These are phyloP conservation scores for Oxyteleia sp. DNA, from an alignment of 2,888 invertebrate species.

Conservation along the genomic window DNA sequence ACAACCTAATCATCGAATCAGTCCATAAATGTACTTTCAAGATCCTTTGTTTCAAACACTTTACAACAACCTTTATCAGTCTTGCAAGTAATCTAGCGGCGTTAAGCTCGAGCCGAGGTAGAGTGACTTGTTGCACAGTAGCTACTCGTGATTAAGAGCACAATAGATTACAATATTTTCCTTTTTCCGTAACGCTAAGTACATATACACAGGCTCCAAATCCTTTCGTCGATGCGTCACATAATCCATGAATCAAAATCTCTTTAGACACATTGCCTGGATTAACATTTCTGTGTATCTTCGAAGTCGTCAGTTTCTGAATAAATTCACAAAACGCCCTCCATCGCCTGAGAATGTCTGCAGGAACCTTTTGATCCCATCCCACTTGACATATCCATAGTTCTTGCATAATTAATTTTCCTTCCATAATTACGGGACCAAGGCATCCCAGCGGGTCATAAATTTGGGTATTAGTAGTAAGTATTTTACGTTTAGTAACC, in stretches of 20 bases:
- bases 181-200: background rate
- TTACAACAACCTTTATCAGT: background rate
- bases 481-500: background rate
- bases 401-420: background rate
- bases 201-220: constrained; percentile 8
- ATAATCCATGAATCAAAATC: constrained; percentile 4
- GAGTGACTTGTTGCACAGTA: background rate
- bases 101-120: constrained; percentile 11
- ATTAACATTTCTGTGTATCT: constrained; percentile 8
- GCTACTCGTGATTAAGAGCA: background rate
- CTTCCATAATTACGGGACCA: constrained; percentile 11
- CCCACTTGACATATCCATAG: constrained; percentile 16
- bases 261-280: background rate
- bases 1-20: background rate
- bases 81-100: constrained; percentile 1
- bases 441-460: constrained; percentile 10
- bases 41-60: background rate
- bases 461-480: background rate
- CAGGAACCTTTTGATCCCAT: background rate
- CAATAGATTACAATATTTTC: background rate
- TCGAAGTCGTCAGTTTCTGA: background rate
- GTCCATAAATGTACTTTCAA: constrained; percentile 3
- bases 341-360: background rate
- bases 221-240: constrained; percentile 15
- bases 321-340: background rate